Conservation (phyloP, 2,888 invertebrate genomes). For the Eupeodes luniger region DNA sequence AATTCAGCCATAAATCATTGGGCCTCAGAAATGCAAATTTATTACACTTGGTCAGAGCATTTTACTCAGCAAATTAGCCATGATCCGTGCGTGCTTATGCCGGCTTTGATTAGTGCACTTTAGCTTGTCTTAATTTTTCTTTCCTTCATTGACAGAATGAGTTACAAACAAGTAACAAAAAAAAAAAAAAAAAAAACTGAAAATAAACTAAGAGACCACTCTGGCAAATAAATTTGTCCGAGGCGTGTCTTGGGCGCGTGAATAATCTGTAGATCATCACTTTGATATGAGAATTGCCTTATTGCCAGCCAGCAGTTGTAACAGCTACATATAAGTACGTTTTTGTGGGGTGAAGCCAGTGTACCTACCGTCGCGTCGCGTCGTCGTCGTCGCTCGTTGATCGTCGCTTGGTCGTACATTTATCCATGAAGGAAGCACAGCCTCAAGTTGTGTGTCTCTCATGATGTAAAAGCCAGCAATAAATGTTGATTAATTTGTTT, state of each 20-base stretch:
- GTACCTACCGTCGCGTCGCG: not conserved
- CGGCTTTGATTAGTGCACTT: conserved; percentile 61
- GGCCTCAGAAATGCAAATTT: conserved; percentile 75
- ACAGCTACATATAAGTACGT: conserved; percentile 4
- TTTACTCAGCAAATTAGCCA: conserved; percentile 76
- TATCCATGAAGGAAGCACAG: conserved; percentile 31
- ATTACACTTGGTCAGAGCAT: conserved; percentile 74
- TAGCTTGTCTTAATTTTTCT: conserved; percentile 60
- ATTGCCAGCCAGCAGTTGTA: conserved; percentile 6
- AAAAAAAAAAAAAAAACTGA: conserved; percentile 1
- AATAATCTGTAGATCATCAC: conserved; percentile 72
- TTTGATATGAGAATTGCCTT: conserved; percentile 64
- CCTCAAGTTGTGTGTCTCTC: conserved; percentile 25
- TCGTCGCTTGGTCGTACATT: not conserved
- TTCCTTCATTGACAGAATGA: conserved; percentile 19
- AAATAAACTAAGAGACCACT: not conserved
- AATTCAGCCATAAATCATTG: conserved; percentile 72
- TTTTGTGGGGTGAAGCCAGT: conserved; percentile 17
- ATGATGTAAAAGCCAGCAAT: conserved; percentile 34
- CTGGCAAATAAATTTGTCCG: conserved; percentile 65
- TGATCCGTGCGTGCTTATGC: conserved; percentile 71
- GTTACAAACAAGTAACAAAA: not conserved
- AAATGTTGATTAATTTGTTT: conserved; percentile 67
- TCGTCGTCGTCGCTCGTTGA: too few species aligned
- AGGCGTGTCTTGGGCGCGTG: conserved; percentile 75